Evolutionary conservation across 2,113 vertebrate species (phyloP), one percentile per base, ranked within the genome.

Genomic region (Meles meles): DNA sequence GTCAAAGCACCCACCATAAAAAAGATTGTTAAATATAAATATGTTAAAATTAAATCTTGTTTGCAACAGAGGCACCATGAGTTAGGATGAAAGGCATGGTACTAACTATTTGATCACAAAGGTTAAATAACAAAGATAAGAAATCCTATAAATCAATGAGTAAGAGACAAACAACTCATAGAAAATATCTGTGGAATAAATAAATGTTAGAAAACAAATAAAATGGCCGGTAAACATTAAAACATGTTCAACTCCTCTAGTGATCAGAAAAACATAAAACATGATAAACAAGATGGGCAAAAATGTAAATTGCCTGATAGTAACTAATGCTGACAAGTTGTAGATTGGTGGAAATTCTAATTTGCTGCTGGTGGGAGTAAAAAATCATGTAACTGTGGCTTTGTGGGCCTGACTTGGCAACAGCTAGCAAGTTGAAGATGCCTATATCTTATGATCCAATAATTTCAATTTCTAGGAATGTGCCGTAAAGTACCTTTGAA

Each of bases 181-280:
- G 44, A 77, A 92, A 90, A 87, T 82, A 86, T 77, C 34, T 71
- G 29, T 34, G 86, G 39, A 82, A 27, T 82, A 61, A 85, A 74
- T n/a, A 52, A 91, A 80, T 55, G 6, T 44, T 7, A 39, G 37
- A 39, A 80, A 81, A 80, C 42, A 71, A 39, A 81, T 85, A 92
- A 92, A 94, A 39, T 92, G 39, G 4, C 15, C 57, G 85, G 61
- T 79, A 81, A 94, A 42, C 67, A 86, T 77, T n/a, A 92, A 96
- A 86, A 67, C 61, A 76, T 31, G 65, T 55, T 93, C 39, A 79
- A 91, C 11, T 80, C 9, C 17, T 80, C 3, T 4, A 88, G 69
- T 20, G 61, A 95, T 74, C n/a, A 87, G 34, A 79, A 92, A 92
- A 96, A 34, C 27, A 3, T 17, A 88, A 74, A 90, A 71, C 13